A percentile compares a stretch with the other conserved stretches of the same genome.
phyloP scores from a whole-genome alignment of 1,140 invertebrate species.

The Formica selysi region DNA sequence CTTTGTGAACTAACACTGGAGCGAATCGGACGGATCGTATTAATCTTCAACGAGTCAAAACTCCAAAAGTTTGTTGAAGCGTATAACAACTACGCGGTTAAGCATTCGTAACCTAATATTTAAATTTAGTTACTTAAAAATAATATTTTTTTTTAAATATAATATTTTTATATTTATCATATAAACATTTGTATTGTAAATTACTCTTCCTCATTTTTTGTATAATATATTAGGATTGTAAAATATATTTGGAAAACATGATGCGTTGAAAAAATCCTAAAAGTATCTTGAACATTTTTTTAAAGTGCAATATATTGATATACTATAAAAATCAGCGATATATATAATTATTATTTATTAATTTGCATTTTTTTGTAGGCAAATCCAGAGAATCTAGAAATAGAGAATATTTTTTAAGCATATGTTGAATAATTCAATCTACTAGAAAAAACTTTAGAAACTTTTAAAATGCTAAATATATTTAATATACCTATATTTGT shows the following conservation, averaged over 20 bases:
- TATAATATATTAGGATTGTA: not conserved
- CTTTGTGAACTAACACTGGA: conserved; percentile 29
- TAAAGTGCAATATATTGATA: not conserved
- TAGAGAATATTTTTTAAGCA: not conserved
- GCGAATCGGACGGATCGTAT: conserved; percentile 8
- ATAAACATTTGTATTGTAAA: not conserved
- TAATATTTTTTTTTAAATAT: too few species aligned
- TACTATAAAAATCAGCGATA: too few species aligned
- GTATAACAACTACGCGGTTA: not conserved
- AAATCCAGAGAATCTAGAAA: not conserved
- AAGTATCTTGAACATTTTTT: not conserved
- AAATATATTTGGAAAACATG: not conserved
- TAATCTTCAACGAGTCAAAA: conserved; percentile 21
- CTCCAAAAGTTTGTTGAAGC: not conserved
- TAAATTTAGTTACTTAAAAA: not conserved
- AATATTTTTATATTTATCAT: not conserved
- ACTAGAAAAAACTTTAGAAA: not conserved
- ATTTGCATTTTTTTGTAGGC: not conserved
- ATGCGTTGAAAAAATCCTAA: not conserved
- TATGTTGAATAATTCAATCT: not conserved
- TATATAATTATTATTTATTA: too few species aligned
- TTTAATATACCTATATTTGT: not conserved
- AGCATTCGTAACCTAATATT: not conserved
- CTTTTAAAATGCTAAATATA: not conserved
- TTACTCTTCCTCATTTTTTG: not conserved